Conservation (phyloP, 2,888 invertebrate species). For the Anoplius nigerrimus region DNA sequence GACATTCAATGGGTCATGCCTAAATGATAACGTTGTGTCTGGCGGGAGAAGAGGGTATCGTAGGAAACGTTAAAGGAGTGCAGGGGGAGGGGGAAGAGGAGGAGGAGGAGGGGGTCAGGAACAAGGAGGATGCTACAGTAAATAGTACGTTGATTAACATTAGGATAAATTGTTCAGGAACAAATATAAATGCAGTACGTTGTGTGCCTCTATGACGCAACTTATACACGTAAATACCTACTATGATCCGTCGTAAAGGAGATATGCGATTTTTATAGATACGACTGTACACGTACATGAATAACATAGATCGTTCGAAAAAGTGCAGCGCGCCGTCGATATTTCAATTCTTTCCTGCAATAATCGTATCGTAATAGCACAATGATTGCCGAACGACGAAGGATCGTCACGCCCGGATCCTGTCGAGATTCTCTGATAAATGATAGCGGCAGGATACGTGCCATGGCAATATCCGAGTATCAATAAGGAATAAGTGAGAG, state of each 20-base stretch:
- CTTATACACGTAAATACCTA: neutral
- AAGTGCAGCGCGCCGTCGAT: no score
- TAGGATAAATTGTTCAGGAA: constrained; percentile 56
- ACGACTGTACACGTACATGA: neutral
- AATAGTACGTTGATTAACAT: constrained; percentile 41
- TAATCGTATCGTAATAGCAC: no score
- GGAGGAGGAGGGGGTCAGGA: no score
- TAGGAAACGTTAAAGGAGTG: no score
- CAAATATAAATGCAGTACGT: constrained; percentile 57
- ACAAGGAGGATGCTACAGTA: constrained; percentile 32
- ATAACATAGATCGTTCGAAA: no score
- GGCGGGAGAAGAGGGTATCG: no score
- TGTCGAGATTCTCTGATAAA: no score
- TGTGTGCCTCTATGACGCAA: constrained; percentile 29
- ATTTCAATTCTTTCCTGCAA: no score
- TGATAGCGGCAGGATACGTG: constrained; percentile 11
- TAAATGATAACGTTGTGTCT: neutral
- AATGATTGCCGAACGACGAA: no score
- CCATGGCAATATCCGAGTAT: constrained; percentile 45
- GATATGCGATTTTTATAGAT: neutral
- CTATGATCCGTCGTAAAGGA: neutral
- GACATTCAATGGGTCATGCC: neutral
- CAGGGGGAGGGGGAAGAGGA: no score
- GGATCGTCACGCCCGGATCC: no score
- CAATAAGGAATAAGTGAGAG: constrained; percentile 46